These are phyloP conservation scores for Paralvinella palmiformis DNA, from an alignment of 1,140 invertebrate species.

Conservation along the genomic window DNA sequence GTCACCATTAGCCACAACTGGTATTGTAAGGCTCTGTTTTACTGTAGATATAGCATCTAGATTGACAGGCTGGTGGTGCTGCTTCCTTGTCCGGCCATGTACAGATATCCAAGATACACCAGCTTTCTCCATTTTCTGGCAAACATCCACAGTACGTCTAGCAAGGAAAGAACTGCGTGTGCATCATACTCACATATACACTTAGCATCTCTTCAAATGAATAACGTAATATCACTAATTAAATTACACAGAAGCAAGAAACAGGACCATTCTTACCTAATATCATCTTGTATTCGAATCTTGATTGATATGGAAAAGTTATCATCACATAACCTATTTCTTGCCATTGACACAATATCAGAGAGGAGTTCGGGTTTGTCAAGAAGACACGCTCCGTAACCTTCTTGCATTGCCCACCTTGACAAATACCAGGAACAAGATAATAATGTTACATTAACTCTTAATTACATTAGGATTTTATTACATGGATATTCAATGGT, in stretches of 20 bases:
- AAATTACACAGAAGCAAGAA: neutral
- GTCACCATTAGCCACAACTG: conserved; percentile 88
- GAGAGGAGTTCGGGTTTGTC: conserved; percentile 74
- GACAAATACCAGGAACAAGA: neutral
- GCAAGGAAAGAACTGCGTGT: neutral
- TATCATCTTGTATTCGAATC: conserved; percentile 66
- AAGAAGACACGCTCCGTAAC: conserved; percentile 79
- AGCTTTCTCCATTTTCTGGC: conserved; percentile 71
- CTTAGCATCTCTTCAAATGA: neutral
- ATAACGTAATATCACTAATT: neutral
- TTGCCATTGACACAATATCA: conserved; percentile 71
- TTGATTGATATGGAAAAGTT: conserved; percentile 87
- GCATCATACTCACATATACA: neutral
- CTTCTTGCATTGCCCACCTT: conserved; percentile 82
- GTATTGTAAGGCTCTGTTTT: conserved; percentile 66
- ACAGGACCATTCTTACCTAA: conserved; percentile 41
- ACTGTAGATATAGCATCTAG: conserved; percentile 65
- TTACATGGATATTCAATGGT: neutral
- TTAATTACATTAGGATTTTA: neutral
- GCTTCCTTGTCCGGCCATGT: conserved; percentile 78
- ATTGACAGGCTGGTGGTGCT: conserved; percentile 74
- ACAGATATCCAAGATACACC: conserved; percentile 83
- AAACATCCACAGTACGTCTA: conserved; percentile 64
- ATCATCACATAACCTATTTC: conserved; percentile 61
- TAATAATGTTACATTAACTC: neutral